Conservation (phyloP, 2,888 invertebrate species). For the Polylopha cassiicola region DNA sequence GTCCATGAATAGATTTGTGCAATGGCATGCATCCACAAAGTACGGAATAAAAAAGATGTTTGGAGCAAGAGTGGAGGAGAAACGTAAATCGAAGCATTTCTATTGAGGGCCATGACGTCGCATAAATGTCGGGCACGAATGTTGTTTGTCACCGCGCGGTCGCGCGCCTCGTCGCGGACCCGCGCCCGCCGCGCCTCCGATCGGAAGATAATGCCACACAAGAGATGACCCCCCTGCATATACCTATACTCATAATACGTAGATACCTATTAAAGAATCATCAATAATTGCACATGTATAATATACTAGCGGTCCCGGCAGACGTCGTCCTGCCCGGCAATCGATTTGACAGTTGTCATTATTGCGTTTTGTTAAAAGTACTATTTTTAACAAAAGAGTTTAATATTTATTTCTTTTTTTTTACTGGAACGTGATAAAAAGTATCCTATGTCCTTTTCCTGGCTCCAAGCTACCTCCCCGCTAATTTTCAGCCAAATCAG, state of each 20-base stretch:
- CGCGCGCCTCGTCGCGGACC: slow-evolving; percentile 26
- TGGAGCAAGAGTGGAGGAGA: slow-evolving; percentile 53
- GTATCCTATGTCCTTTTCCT: too few species aligned
- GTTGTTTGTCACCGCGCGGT: slow-evolving; percentile 67
- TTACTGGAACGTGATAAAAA: too few species aligned
- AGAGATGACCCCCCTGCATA: slow-evolving; percentile 35
- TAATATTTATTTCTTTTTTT: too few species aligned
- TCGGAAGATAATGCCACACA: slow-evolving; percentile 52
- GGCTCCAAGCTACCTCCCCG: too few species aligned
- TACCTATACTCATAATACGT: slow-evolving; percentile 56
- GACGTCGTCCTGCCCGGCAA: too few species aligned
- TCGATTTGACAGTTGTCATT: too few species aligned
- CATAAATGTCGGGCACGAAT: slow-evolving; percentile 67
- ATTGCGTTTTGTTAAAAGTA: too few species aligned
- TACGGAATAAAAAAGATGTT: slow-evolving; percentile 52
- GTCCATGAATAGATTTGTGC: slow-evolving; percentile 26
- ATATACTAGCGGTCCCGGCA: too few species aligned
- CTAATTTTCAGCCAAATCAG: too few species aligned
- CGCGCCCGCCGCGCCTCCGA: slow-evolving; percentile 35
- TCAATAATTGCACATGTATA: slow-evolving; percentile 34
- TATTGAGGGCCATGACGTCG: slow-evolving; percentile 70
- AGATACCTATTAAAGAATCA: slow-evolving; percentile 41
- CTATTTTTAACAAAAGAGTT: too few species aligned
- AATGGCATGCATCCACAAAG: slow-evolving; percentile 43
- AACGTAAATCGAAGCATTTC: slow-evolving; percentile 68